Percentiles rank a stretch among this genome's conserved stretches.
Conservation (phyloP, 1,140 invertebrate genomes). For the Pogonomyrmex californicus region DNA sequence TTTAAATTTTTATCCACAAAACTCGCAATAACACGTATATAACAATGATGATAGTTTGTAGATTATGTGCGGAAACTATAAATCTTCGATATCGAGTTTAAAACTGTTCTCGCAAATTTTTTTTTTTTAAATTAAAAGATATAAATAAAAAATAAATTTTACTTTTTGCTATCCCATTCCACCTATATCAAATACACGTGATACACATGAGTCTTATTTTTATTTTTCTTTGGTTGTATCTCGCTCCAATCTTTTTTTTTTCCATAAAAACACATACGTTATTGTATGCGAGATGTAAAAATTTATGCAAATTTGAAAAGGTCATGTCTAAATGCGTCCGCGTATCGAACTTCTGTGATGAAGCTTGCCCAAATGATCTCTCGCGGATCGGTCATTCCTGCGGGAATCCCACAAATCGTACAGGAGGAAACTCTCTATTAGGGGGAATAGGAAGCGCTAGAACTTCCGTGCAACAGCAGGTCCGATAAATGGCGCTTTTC, state of each 20-base stretch:
- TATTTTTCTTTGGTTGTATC: not conserved
- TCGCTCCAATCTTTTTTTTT: not conserved
- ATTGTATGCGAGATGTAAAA: not conserved
- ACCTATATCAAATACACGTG: not conserved
- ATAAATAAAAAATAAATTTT: slow-evolving; percentile 1
- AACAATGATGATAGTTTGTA: not conserved
- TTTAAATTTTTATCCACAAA: not conserved
- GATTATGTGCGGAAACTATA: not conserved
- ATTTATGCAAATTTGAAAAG: not conserved
- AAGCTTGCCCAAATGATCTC: not conserved
- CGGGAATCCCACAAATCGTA: slow-evolving; percentile 10
- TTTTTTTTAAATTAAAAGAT: not conserved
- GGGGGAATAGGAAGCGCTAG: too few relatives aligned
- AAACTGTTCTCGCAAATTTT: not conserved
- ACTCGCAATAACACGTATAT: not conserved
- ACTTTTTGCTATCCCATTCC: not conserved
- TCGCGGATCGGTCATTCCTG: not conserved
- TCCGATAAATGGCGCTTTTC: slow-evolving; percentile 50
- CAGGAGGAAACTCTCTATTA: slow-evolving; percentile 15
- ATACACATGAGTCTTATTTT: not conserved
- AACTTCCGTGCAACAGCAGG: not conserved
- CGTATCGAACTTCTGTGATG: not conserved
- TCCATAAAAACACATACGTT: not conserved
- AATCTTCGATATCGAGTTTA: slow-evolving; percentile 5
- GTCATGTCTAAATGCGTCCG: not conserved